phyloP scores from a whole-genome alignment of 1,140 invertebrate genomes.

The Platorchestia sp. region DNA sequence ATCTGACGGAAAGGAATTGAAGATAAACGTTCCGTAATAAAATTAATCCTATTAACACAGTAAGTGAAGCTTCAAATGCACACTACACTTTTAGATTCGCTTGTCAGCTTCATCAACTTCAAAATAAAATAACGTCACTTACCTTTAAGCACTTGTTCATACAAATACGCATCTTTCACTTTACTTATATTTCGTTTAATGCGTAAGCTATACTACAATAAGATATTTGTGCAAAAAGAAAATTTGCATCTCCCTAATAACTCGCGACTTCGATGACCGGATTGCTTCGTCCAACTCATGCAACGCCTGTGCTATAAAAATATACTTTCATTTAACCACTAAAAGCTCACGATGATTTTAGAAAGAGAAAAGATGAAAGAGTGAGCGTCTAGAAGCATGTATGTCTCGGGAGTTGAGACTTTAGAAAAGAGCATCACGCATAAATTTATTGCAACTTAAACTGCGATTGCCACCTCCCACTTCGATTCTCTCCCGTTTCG shows the following conservation, averaged over 20 bases:
- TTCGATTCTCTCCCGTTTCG: too few species aligned
- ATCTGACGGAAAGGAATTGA: background rate
- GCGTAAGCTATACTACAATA: background rate
- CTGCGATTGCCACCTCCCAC: background rate
- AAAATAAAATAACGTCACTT: background rate
- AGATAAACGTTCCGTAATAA: background rate
- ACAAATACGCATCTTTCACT: background rate
- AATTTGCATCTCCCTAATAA: background rate
- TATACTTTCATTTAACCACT: conserved; percentile 6
- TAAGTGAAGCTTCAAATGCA: background rate
- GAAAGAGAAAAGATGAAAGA: background rate
- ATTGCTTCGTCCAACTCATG: background rate
- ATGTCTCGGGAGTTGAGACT: background rate
- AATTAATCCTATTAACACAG: background rate
- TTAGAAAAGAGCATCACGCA: background rate
- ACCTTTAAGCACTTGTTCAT: background rate
- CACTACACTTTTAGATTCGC: background rate
- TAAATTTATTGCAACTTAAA: background rate
- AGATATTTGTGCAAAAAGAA: background rate
- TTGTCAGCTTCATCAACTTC: background rate
- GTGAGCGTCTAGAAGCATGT: background rate
- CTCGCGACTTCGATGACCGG: background rate
- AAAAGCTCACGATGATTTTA: background rate
- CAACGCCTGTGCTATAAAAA: conserved; percentile 16
- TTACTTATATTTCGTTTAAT: background rate